Evolutionary conservation across 2,797 vertebrate genomes (phyloP).

Genomic region (Rachycentron canadum): DNA sequence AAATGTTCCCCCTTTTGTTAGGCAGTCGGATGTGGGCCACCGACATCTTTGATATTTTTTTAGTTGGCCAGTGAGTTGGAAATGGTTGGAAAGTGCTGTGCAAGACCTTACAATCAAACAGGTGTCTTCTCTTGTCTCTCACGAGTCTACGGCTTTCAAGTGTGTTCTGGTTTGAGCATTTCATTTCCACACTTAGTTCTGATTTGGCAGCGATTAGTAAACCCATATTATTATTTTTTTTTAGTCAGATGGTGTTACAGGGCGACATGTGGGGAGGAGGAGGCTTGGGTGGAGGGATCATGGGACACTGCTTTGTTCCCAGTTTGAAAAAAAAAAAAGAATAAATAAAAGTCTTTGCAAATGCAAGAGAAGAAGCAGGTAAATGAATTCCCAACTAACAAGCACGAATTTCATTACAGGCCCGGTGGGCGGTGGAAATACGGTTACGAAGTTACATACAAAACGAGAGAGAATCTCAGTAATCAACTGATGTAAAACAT

Average conservation of each 20-base stretch:
- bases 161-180: too few relatives aligned
- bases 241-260: not conserved
- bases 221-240: not conserved
- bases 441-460: not conserved
- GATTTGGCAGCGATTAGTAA: not conserved
- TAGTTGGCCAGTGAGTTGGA: too few relatives aligned
- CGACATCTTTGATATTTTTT: too few relatives aligned
- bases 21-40: too few relatives aligned
- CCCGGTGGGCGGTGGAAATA: not conserved
- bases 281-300: not conserved
- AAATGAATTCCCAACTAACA: not conserved
- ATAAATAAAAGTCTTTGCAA: not conserved
- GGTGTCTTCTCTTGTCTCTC: too few relatives aligned
- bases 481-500: constrained; percentile 3
- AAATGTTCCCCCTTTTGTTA: too few relatives aligned
- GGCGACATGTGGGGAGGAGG: not conserved
- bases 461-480: not conserved
- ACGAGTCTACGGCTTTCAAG: not conserved
- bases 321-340: not conserved
- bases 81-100: too few relatives aligned
- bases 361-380: not conserved
- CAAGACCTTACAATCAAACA: too few relatives aligned
- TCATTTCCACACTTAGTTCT: not conserved
- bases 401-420: not conserved
- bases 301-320: not conserved